Evolutionary conservation across 1,140 invertebrate genomes (phyloP).

Genomic region (Orchesella cincta): DNA sequence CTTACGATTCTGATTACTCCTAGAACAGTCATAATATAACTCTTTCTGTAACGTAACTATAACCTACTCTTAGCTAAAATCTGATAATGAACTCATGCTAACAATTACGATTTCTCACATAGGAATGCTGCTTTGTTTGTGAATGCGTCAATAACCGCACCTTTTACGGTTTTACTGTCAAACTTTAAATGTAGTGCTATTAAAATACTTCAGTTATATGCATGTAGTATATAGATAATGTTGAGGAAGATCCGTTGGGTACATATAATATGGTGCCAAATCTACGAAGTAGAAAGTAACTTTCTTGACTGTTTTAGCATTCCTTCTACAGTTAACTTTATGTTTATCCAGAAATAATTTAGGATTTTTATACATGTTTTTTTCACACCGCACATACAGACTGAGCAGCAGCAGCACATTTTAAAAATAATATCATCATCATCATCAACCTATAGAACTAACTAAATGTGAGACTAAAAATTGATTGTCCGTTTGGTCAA

Average conservation of each 20-base stretch:
- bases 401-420: too few relatives aligned
- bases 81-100: background rate
- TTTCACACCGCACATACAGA: too few relatives aligned
- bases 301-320: background rate
- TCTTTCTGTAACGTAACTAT: too few relatives aligned
- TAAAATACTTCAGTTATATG: background rate
- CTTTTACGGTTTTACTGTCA: background rate
- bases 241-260: background rate
- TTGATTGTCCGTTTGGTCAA: background rate
- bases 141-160: background rate
- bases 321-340: background rate
- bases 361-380: too few relatives aligned
- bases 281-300: background rate
- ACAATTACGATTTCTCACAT: background rate
- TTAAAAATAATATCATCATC: too few relatives aligned
- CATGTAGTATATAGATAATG: background rate
- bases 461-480: background rate
- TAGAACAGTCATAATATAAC: too few relatives aligned
- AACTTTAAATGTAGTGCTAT: background rate
- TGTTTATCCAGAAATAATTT: too few relatives aligned
- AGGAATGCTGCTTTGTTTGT: slow-evolving; percentile 8
- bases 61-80: background rate
- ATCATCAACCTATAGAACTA: too few relatives aligned
- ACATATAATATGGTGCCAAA: too few relatives aligned
- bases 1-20: too few relatives aligned